Evolutionary conservation across 37 sponge, comb jelly and placozoan species (phyloP).

Genomic region (Dysidea cf. avara): DNA sequence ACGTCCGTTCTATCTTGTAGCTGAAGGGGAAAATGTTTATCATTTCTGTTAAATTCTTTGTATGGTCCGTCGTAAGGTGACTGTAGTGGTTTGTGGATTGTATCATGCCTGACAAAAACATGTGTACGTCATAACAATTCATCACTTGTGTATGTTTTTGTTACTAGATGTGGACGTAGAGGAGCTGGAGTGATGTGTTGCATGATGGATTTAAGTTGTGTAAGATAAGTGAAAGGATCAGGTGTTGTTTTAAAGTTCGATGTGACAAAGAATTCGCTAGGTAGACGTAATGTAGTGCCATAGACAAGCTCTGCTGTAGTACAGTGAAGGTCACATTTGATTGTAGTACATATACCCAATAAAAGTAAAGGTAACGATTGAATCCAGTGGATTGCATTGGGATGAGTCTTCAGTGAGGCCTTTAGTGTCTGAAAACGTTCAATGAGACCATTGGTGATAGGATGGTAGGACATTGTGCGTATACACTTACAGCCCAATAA

Average conservation of each 20-base stretch:
- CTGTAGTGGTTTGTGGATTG: too few relatives aligned
- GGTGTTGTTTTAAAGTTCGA: neutral
- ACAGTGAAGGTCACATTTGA: slow-evolving; percentile 24
- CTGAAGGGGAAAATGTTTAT: too few relatives aligned
- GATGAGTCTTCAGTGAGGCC: slow-evolving; percentile 10
- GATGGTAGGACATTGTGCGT: slow-evolving; percentile 32
- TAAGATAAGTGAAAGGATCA: neutral
- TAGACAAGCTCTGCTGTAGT: slow-evolving; percentile 35
- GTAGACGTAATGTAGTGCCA: slow-evolving; percentile 29
- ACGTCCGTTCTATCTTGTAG: too few relatives aligned
- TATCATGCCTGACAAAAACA: too few relatives aligned
- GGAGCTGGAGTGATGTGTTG: too few relatives aligned
- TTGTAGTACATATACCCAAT: slow-evolving; percentile 17
- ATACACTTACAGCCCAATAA: slow-evolving; percentile 19
- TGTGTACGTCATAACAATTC: too few relatives aligned
- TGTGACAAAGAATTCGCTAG: slow-evolving; percentile 23
- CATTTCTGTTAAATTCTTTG: too few relatives aligned
- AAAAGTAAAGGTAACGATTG: slow-evolving; percentile 9
- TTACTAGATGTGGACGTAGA: too few relatives aligned
- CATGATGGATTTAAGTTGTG: neutral
- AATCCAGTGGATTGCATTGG: slow-evolving; percentile 7
- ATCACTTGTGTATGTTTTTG: too few relatives aligned
- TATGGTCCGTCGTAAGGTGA: too few relatives aligned
- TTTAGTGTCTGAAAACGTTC: slow-evolving; percentile 32
- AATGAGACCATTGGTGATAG: slow-evolving; percentile 32